Conservation (phyloP, 1,140 invertebrate genomes). For the Heliconius hermathena region DNA sequence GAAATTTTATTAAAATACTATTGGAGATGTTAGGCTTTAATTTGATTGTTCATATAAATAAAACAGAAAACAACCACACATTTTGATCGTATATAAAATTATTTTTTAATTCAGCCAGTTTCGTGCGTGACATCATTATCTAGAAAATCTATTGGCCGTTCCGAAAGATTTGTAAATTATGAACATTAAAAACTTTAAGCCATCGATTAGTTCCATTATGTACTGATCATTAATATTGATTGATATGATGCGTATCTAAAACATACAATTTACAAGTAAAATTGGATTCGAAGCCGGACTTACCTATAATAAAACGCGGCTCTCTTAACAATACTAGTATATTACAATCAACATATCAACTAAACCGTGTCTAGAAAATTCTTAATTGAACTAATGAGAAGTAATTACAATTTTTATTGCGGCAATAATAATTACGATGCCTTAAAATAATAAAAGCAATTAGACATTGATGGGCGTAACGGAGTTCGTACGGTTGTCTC, state of each 20-base stretch:
- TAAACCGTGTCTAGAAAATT: conserved; percentile 80
- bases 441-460: conserved; percentile 82
- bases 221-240: conserved; percentile 74
- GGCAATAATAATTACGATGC: conserved; percentile 80
- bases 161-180: conserved; percentile 39
- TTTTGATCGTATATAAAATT: not conserved
- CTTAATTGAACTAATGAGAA: conserved; percentile 82
- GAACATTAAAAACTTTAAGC: conserved; percentile 69
- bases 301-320: conserved; percentile 50
- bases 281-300: not conserved
- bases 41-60: not conserved
- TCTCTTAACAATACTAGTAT: conserved; percentile 65
- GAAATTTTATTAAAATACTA: not conserved
- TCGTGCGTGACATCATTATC: conserved; percentile 9
- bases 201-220: conserved; percentile 74
- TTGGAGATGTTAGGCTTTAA: not conserved
- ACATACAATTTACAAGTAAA: conserved; percentile 27
- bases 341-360: conserved; percentile 74
- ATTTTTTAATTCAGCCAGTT: not conserved
- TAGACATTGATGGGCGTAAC: conserved; percentile 79
- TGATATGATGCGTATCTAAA: conserved; percentile 73
- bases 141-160: conserved; percentile 17
- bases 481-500: conserved; percentile 58
- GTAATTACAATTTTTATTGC: conserved; percentile 82
- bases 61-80: not conserved